Base-by-base conservation (phyloP, 2,797 vertebrate genomes). In the Siniperca undulata region DNA sequence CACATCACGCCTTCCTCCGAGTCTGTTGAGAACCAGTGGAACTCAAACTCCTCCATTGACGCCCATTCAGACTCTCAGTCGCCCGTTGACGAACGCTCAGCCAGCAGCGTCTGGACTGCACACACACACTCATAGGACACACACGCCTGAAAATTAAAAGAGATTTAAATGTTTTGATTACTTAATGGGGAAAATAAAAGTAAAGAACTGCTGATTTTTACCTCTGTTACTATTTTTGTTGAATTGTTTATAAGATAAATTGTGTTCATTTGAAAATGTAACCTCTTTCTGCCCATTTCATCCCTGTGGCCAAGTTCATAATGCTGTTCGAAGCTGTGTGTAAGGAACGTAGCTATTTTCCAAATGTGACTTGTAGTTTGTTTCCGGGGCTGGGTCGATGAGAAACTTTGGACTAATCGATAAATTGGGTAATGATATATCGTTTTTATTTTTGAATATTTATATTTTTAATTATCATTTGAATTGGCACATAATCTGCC, bases 31-130 rank as follows among this genome's bases (percentile, higher is more conserved):
- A 55, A 61, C 50, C 69, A 2, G 12, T 72, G 52, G 55, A 60
- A 27, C 66, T 66, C 74, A 0, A 13, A 20, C 30, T 19, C 69
- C 16, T 12, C 71, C 30, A 7, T 1, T 0, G 84, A 82, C 34
- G 6, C 34, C 7, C 44, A 1, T 19, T 44, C 73, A 34, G 61
- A 80, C 61, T 9, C 48, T 10, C 48, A 40, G 71, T 19, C 70
- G 1, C 22, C 71, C 20, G 0, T 10, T 0, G 77, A 79, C 2
- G 19, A 75, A 20, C 66, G 2, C 16, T 74, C 79, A 0, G 2
- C 64, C 48, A 20, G 46, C 24, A 12, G 30, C 11, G 13, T 46
- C 12, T 88, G 77, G 60, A 68, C 56, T n/a, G 56, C 61, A 70
- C 69, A 68, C 34, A 72, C 62, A 10, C 60, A 22, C 46, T 9